Percentiles rank a stretch among this genome's conserved stretches.
Conservation (phyloP, 1,140 invertebrate genomes). For the Probaryconus sp. region DNA sequence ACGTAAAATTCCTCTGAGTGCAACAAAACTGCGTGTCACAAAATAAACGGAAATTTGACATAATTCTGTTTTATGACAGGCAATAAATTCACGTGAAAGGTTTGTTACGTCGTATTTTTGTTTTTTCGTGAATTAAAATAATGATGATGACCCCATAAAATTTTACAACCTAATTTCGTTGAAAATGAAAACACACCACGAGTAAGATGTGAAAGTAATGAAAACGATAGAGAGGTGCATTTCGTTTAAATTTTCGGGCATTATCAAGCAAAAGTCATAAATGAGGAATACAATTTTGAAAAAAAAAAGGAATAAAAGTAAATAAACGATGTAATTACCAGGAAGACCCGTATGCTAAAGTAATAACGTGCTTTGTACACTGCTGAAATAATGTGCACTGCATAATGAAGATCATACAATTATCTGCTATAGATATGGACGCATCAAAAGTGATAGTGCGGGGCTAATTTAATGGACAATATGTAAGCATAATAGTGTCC, state of each 20-base stretch:
- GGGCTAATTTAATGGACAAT: constrained; percentile 58
- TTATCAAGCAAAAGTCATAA: neutral
- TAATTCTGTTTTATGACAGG: too few species aligned
- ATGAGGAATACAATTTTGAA: too few species aligned
- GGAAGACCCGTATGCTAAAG: too few species aligned
- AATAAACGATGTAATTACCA: too few species aligned
- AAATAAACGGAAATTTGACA: too few species aligned
- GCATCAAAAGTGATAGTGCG: constrained; percentile 53
- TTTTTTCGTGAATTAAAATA: constrained; percentile 21
- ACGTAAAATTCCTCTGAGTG: too few species aligned
- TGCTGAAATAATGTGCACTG: constrained; percentile 25
- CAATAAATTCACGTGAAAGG: too few species aligned
- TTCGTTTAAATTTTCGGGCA: too few species aligned
- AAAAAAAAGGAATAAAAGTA: too few species aligned
- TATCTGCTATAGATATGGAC: constrained; percentile 46
- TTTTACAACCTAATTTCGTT: constrained; percentile 1
- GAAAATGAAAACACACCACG: neutral
- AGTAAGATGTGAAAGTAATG: too few species aligned
- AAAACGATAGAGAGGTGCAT: neutral
- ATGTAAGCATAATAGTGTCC: constrained; percentile 36
- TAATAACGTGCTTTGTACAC: constrained; percentile 15
- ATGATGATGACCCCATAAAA: constrained; percentile 6
- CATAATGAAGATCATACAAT: constrained; percentile 51
- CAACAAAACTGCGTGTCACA: too few species aligned
- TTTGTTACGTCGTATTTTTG: too few species aligned